Base-by-base conservation (phyloP, 2,888 invertebrate species). In the Brenthis ino region DNA sequence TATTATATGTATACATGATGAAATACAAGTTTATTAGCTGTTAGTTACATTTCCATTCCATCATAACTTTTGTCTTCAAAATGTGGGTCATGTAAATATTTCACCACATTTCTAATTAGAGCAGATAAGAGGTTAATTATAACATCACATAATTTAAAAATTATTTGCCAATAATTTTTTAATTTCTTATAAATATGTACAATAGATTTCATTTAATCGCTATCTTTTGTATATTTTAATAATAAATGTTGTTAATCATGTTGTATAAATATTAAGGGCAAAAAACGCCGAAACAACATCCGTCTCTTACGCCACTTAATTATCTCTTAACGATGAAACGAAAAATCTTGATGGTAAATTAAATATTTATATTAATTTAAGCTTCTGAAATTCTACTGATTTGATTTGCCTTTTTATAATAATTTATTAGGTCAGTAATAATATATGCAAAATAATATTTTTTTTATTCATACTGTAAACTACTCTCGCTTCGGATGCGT, bases 281-380 rank as follows among this genome's bases (percentile, higher is more conserved):
- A 28, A 50, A 48, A 14, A 8, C 24, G 24, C 8, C 53, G 24
- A 24, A 14, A 24, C 16, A 24, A 57, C 20, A 11, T 58, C 48
- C 14, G 48, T 58, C n/a, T 58, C 24, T 58, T 58, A 58, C 58
- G 58, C 28, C 58, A 58, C 5, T 48, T 58, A 48, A 57, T 57
- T 58, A 48, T 58, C 3, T 58, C 24, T 24, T 58, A 28, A 58
- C 48, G 24, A 58, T 28, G 58, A 28, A 48, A 28, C 48, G 48
- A 58, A 43, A 43, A n/a, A 48, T 58, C 3, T 48, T 48, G 48
- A 28, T 47, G 47, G 47, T 24, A 48, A 58, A 58, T 58, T 58
- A 24, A 24, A 48, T 58, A 14, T 58, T 48, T 58, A 58, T 28
- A 28, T 43, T 8, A 43, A 11, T 43, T 43, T 43, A 43, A 43